Base-by-base conservation (phyloP, 2,888 invertebrate genomes). In the Protophormia terraenovae region DNA sequence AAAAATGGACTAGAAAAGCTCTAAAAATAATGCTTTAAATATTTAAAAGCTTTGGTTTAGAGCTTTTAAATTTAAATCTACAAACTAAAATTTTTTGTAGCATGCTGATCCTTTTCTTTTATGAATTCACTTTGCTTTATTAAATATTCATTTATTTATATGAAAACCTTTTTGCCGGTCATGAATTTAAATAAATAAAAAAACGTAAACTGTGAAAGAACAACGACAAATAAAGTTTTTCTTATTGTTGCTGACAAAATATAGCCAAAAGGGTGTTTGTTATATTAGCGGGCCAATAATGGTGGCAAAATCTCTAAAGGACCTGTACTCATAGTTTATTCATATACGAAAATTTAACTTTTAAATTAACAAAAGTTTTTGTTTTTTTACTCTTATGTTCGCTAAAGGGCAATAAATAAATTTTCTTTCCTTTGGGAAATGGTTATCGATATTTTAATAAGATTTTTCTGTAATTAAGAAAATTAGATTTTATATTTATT, bases 281-380 rank as follows among this genome's bases (percentile, higher is more conserved):
- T 24, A 58, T 79, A 72, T 80, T 80, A 80, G 55, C 72, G 8
- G 66, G 72, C 45, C 66, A 73, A 80, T 58, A 73, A 29, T 47
- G 45, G 16, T 41, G 58, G 35, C 58, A 47, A 47, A 55, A 58
- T 76, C 32, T 45, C 35, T 14, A 45, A 47, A 60, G 41, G 60
- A 45, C 32, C 19, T 47, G 60, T 27, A 66, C 8, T 7, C n/a
- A 16, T 22, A 22, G 32, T 22, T 50, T 29, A 14, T 69, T 10
- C 32, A 22, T 50, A n/a, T n/a, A n/a, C n/a, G n/a, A n/a, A n/a
- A n/a, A n/a, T n/a, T n/a, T n/a, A n/a, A n/a, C n/a, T n/a, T n/a
- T n/a, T n/a, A n/a, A n/a, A n/a, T n/a, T n/a, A n/a, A n/a, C n/a
- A n/a, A n/a, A n/a, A n/a, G n/a, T n/a, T n/a, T n/a, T n/a, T n/a